A percentile compares a stretch with the other conserved stretches of the same genome.
Evolutionary conservation across 2,888 invertebrate species (phyloP).

Genomic region (Cybosia mesomella): DNA sequence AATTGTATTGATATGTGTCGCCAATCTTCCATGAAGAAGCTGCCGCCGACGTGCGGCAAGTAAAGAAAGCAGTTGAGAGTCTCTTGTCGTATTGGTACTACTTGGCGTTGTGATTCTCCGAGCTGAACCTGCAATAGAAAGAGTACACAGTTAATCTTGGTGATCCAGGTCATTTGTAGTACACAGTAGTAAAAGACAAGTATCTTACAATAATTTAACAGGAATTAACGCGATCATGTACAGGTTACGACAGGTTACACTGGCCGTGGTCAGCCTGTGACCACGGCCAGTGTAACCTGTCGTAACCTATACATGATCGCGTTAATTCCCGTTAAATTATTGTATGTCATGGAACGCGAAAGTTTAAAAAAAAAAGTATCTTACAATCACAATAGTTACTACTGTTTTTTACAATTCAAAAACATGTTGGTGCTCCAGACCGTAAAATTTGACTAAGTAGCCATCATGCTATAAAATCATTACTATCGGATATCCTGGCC

Average conservation of each 20-base stretch:
- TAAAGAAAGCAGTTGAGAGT: constrained; percentile 87
- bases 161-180: neutral
- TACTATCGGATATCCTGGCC: constrained; percentile 22
- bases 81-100: constrained; percentile 80
- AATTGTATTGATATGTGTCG: constrained; percentile 80
- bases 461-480: constrained; percentile 14
- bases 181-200: neutral
- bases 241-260: too few relatives aligned
- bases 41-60: constrained; percentile 88
- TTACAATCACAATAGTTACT: neutral
- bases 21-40: constrained; percentile 84
- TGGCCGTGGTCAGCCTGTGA: too few relatives aligned
- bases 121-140: constrained; percentile 69
- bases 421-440: neutral
- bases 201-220: neutral
- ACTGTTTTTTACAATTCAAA: neutral
- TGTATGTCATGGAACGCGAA: too few relatives aligned
- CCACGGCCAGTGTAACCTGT: too few relatives aligned
- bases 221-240: too few relatives aligned
- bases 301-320: too few relatives aligned
- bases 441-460: neutral
- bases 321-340: too few relatives aligned
- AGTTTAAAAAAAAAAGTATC: too few relatives aligned
- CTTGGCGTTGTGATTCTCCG: constrained; percentile 73
- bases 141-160: constrained; percentile 3